Base-by-base conservation (phyloP, 2,797 vertebrate genomes). In the Okamejei kenojei region DNA sequence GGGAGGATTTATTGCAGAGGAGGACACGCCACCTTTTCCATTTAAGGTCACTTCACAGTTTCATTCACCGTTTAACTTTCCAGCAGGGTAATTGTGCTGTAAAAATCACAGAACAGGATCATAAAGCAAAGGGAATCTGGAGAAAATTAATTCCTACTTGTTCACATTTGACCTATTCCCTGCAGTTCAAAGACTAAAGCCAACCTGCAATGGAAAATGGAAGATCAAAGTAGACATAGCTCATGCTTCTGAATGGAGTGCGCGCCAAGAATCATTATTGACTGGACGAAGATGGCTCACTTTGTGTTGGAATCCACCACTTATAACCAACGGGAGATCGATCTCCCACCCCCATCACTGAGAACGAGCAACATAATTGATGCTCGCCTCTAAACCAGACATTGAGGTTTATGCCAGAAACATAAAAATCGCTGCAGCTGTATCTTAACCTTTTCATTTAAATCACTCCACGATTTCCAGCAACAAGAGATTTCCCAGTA, bases 11-110 rank as follows among this genome's bases (percentile, higher is more conserved):
- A 88, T 23, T 88, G 32, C 1, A 68, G 84, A 63, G 65, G 26
- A 74, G 9, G 7, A 88, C 29, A 19, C 17, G 21, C 61, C 84
- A 65, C 1, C 61, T 88, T 17, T 88, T 88, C 61, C 61, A 61
- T 88, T 88, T 68, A 63, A 63, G 82, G 58, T 86, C 58, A 63
- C 58, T 86, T 63, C 63, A n/a, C 29, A 65, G 82, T 86, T 86
- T 63, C 13, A 63, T 86, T 86, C 61, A 88, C 61, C 21, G 13
- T 65, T 65, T 88, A n/a, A 65, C 7, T 65, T n/a, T 35, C n/a
- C n/a, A n/a, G 13, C n/a, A 65, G 84, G 17, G 84, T 32, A 35
- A 68, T 21, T 9, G 7, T n/a, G 17, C 7, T 32, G 84, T 88
- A 68, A 88, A 68, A 88, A 3, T 65, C 1, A 88, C 61, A 35